Conservation (phyloP, 2,888 invertebrate genomes). For the Heliconius charithonia region DNA sequence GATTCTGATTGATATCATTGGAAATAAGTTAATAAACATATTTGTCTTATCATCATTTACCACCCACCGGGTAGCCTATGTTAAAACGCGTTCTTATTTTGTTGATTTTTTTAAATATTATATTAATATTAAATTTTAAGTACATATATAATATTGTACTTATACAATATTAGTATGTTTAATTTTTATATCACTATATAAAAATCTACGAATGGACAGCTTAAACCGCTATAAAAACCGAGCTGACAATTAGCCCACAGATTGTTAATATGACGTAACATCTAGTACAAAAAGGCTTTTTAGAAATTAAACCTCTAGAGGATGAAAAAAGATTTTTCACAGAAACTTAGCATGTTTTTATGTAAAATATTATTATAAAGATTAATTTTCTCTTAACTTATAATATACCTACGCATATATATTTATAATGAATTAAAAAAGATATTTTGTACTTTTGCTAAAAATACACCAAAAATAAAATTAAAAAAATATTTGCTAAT, state of each 20-base stretch:
- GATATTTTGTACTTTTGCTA: neutral
- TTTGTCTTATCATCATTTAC: neutral
- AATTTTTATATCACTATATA: neutral
- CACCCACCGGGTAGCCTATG: neutral
- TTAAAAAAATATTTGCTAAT: neutral
- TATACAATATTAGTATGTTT: no score
- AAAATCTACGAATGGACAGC: constrained; percentile 1
- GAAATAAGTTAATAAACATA: neutral
- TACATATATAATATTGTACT: neutral
- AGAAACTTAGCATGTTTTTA: neutral
- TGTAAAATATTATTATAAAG: neutral
- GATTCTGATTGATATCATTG: no score
- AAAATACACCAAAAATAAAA: neutral
- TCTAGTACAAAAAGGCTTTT: neutral
- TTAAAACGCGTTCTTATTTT: neutral
- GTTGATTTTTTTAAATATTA: neutral
- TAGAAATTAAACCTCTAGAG: constrained; percentile 7
- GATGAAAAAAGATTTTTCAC: neutral
- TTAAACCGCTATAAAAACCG: constrained; percentile 5
- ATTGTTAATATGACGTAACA: constrained; percentile 18
- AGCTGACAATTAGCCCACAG: constrained; percentile 14
- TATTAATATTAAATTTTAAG: neutral
- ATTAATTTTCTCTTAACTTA: neutral
- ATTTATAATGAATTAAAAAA: neutral
- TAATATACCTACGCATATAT: neutral